A percentile compares a stretch with the other conserved stretches of the same genome.
Conservation (phyloP, 2,113 vertebrate genomes). For the Isurus oxyrinchus region DNA sequence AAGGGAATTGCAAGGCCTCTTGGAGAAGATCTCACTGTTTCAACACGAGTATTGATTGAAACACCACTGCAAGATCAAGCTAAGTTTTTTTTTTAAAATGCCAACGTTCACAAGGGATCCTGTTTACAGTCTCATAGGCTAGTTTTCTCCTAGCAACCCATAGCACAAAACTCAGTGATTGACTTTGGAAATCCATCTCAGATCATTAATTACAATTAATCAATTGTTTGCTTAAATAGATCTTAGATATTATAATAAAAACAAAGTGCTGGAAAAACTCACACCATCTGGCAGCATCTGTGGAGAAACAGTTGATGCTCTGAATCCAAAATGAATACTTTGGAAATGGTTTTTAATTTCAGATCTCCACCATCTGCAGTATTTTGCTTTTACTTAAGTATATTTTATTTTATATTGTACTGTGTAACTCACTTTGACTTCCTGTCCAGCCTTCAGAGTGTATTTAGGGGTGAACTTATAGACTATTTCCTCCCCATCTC, state of each 20-base stretch:
- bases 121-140: not conserved
- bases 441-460: constrained; percentile 83
- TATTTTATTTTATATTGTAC: not conserved
- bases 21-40: not conserved
- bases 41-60: not conserved
- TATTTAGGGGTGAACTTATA: constrained; percentile 96
- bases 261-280: too few relatives aligned
- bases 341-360: too few relatives aligned
- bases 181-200: not conserved
- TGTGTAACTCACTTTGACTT: constrained; percentile 73
- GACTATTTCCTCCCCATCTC: constrained; percentile 68
- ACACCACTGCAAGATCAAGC: not conserved
- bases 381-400: not conserved
- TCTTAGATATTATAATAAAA: too few relatives aligned
- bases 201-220: not conserved
- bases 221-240: too few relatives aligned
- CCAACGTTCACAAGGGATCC: not conserved
- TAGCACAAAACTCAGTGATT: not conserved
- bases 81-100: not conserved
- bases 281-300: too few relatives aligned
- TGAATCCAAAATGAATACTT: too few relatives aligned
- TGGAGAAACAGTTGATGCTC: too few relatives aligned
- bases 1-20: not conserved
- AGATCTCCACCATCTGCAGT: too few relatives aligned
- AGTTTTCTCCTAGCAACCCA: not conserved